Conservation (phyloP, 2,113 vertebrate genomes). For the Rhynchopsitta pachyrhyncha region DNA sequence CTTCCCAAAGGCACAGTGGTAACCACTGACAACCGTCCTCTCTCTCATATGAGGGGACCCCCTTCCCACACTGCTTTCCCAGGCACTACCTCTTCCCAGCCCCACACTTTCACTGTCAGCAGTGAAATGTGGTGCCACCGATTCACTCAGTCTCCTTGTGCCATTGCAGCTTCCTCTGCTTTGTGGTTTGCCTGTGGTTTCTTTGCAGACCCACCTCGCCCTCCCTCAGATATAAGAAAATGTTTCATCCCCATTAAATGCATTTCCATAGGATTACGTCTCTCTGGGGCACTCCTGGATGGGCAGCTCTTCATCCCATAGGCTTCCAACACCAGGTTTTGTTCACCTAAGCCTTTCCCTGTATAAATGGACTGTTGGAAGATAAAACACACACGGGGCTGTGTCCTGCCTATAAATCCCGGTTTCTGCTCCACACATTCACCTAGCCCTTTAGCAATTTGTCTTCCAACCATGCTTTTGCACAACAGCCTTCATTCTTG, state of each 20-base stretch:
- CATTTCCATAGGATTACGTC: neutral
- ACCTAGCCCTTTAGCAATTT: neutral
- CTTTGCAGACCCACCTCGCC: neutral
- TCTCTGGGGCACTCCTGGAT: neutral
- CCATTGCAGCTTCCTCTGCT: neutral
- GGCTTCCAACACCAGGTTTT: neutral
- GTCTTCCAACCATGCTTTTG: neutral
- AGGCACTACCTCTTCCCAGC: neutral
- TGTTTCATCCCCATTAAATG: neutral
- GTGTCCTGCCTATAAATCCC: neutral
- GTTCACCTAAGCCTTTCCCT: neutral
- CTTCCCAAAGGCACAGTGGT: neutral
- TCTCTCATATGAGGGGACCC: neutral
- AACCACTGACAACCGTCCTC: neutral
- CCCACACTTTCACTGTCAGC: neutral
- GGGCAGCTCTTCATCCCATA: neutral
- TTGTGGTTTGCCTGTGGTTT: neutral
- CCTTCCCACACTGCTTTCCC: fast-evolving
- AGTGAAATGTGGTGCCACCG: fast-evolving
- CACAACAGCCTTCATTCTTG: neutral
- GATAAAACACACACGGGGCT: neutral
- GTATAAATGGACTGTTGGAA: neutral
- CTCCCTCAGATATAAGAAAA: fast-evolving
- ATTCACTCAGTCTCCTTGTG: fast-evolving
- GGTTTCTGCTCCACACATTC: neutral